phyloP scores from a whole-genome alignment of 2,888 invertebrate genomes.

The Pilophorus perplexus region DNA sequence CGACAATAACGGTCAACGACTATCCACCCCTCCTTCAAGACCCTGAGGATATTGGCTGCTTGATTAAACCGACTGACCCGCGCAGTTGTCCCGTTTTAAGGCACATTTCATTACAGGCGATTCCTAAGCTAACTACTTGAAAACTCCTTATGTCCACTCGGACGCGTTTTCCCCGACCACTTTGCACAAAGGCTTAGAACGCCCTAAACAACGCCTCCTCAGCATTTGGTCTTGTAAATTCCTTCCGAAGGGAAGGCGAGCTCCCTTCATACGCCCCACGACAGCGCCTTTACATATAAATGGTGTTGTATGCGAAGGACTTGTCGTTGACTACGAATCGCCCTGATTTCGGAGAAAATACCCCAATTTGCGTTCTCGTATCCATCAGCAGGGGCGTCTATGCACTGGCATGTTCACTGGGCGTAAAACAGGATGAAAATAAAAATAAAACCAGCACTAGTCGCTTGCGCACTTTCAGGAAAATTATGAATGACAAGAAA shows the following conservation, averaged over 20 bases:
- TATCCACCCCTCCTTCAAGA: not conserved
- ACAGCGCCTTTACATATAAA: slow-evolving; percentile 31
- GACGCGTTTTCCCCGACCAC: not conserved
- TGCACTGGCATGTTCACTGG: not conserved
- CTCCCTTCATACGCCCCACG: slow-evolving; percentile 22
- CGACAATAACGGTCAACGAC: slow-evolving; percentile 26
- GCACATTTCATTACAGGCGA: slow-evolving; percentile 38
- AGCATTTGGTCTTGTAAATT: not conserved
- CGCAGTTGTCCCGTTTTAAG: slow-evolving; percentile 20
- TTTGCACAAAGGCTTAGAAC: not conserved
- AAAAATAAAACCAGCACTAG: too few species aligned
- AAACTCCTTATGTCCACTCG: slow-evolving; percentile 36
- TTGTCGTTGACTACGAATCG: slow-evolving; percentile 21
- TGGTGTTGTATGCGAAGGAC: slow-evolving; percentile 8
- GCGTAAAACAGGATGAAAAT: too few species aligned
- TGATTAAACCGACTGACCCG: slow-evolving; percentile 38
- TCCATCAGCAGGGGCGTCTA: too few species aligned
- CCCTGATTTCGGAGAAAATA: slow-evolving; percentile 19
- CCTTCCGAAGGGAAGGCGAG: not conserved
- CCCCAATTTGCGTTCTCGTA: slow-evolving; percentile 8
- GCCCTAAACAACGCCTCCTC: slow-evolving; percentile 28
- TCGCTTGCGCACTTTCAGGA: too few species aligned
- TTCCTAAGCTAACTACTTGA: slow-evolving; percentile 36
- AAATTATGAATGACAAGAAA: too few species aligned
- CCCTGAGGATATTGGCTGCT: slow-evolving; percentile 26